phyloP scores from a whole-genome alignment of 2,888 invertebrate species.

The Charanyca ferruginea region DNA sequence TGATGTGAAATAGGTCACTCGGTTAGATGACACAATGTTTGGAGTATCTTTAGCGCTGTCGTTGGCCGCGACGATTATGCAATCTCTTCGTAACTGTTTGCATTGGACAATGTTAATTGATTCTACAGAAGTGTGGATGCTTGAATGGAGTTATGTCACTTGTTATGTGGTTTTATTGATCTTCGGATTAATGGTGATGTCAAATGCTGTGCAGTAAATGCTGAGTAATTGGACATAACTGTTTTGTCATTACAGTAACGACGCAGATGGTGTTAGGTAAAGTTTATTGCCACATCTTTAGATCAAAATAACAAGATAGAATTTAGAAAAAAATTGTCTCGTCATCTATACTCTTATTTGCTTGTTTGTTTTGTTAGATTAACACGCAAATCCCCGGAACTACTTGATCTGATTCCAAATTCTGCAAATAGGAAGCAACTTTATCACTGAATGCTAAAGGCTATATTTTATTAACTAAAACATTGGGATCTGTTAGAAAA shows the following conservation, averaged over 20 bases:
- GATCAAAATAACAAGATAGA: not conserved
- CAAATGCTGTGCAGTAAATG: constrained; percentile 21
- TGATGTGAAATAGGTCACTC: constrained; percentile 59
- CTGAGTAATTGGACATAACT: not conserved
- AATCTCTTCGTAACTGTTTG: constrained; percentile 45
- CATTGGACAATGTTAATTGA: constrained; percentile 50
- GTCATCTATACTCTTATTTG: too few relatives aligned
- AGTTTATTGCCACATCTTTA: not conserved
- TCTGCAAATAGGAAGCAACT: too few relatives aligned
- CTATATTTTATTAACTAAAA: too few relatives aligned
- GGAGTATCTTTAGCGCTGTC: constrained; percentile 56
- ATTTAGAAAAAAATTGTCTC: too few relatives aligned
- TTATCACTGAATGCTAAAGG: too few relatives aligned
- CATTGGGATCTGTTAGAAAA: too few relatives aligned
- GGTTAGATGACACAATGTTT: constrained; percentile 63
- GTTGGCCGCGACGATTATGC: constrained; percentile 54
- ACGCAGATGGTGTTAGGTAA: not conserved
- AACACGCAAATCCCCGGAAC: too few relatives aligned
- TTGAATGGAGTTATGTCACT: constrained; percentile 37
- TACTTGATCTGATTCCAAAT: too few relatives aligned
- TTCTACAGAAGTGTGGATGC: constrained; percentile 33
- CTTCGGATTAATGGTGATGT: constrained; percentile 17
- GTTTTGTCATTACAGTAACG: not conserved
- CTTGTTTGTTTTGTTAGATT: too few relatives aligned
- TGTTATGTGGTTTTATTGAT: constrained; percentile 28